phyloP scores from a whole-genome alignment of 2,797 vertebrate genomes.

The Paguma larvata region DNA sequence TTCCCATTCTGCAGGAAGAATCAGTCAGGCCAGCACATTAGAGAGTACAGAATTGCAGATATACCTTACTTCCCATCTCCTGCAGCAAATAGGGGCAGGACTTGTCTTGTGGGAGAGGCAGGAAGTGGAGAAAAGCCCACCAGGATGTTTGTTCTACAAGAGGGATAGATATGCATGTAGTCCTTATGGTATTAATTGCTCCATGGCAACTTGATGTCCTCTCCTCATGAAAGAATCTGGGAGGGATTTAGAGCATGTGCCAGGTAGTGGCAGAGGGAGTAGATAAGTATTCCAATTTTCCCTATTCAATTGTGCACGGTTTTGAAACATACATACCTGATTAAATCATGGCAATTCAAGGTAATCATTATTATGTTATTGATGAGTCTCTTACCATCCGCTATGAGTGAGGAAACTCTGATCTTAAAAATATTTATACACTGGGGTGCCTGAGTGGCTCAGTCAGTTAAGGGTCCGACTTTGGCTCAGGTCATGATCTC shows the following conservation, averaged over 20 bases:
- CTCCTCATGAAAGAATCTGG: background rate
- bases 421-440: background rate
- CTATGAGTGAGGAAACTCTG: background rate
- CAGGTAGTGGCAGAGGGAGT: background rate
- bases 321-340: background rate
- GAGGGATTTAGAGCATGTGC: background rate
- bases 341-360: background rate
- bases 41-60: background rate
- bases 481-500: too few species aligned
- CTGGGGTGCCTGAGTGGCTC: too few species aligned
- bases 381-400: background rate
- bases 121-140: background rate
- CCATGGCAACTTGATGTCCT: background rate
- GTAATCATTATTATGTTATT: background rate
- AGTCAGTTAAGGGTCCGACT: too few species aligned
- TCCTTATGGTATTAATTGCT: background rate
- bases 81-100: background rate
- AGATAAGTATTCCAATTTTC: background rate
- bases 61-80: background rate
- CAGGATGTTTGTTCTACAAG: background rate
- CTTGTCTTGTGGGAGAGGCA: background rate
- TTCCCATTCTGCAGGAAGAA: background rate
- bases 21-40: background rate
- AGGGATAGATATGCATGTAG: background rate
- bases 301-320: background rate